phyloP scores from a whole-genome alignment of 2,797 vertebrate species.

The Takifugu ocellatus region DNA sequence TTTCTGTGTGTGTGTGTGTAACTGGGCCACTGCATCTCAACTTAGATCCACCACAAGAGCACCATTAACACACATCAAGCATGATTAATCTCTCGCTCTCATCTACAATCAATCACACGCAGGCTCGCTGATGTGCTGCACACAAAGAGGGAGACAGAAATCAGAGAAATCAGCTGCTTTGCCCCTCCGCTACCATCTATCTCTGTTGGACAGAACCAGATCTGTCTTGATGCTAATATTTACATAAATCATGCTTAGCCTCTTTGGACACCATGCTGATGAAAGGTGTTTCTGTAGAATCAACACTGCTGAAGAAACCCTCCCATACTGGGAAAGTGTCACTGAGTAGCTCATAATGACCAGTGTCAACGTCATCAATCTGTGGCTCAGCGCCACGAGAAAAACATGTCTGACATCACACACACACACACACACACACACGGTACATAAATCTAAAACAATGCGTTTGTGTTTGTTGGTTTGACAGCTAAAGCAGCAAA shows the following conservation, averaged over 20 bases:
- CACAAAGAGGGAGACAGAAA: slow-evolving; percentile 49
- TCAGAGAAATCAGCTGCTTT: slow-evolving; percentile 81
- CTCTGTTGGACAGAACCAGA: slow-evolving; percentile 69
- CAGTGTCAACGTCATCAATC: slow-evolving; percentile 63
- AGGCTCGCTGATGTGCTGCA: slow-evolving; percentile 1
- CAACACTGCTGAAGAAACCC: slow-evolving; percentile 57
- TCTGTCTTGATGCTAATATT: slow-evolving; percentile 76
- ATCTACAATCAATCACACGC: slow-evolving; percentile 75
- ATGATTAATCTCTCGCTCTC: slow-evolving; percentile 78
- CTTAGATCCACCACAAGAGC: slow-evolving; percentile 67
- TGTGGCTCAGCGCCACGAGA: slow-evolving; percentile 24
- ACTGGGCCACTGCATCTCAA: slow-evolving; percentile 72
- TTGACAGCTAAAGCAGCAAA: slow-evolving; percentile 3
- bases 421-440: not conserved
- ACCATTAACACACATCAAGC: slow-evolving; percentile 74
- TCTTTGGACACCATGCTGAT: slow-evolving; percentile 68
- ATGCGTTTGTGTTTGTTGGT: slow-evolving; percentile 3
- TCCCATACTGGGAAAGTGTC: slow-evolving; percentile 53
- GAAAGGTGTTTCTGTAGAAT: slow-evolving; percentile 63
- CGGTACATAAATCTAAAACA: slow-evolving; percentile 9
- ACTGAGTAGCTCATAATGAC: slow-evolving; percentile 68
- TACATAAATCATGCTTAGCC: slow-evolving; percentile 79
- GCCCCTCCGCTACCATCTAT: slow-evolving; percentile 70
- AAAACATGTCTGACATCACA: slow-evolving; percentile 1
- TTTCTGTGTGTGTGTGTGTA: slow-evolving; percentile 52